Base-by-base conservation (phyloP, 2,888 invertebrate species). In the Hartigia nigra region DNA sequence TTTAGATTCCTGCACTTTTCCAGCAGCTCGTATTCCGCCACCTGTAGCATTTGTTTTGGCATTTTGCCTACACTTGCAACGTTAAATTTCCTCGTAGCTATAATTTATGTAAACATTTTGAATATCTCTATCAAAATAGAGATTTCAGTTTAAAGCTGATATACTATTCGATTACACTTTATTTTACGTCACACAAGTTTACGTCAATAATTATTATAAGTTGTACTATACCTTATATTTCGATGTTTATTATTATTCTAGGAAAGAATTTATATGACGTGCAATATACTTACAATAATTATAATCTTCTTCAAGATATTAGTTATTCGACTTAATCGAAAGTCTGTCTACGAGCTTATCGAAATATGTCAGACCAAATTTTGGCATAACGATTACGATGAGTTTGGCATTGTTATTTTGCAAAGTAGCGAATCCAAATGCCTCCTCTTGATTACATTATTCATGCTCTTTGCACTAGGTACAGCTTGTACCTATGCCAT, bases 331-430 rank as follows among this genome's bases (percentile, higher is more conserved):
- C 12, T 70, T 0, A 70, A 70, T 70, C 70, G 70, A 31, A 32
- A 70, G 70, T 31, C 12, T 31, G 12, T 70, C 3, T 31, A 31
- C 31, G 70, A 31, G 4, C 70, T 70, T 70, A 70, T 31, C 12
- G 31, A 32, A 1, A 12, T 70, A 31, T 31, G 81, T 5, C 31
- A 77, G 32, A n/a, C n/a, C 1, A 32, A 82, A 37, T 84, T 85
- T n/a, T 84, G 82, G 84, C 55, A 79, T 12, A 12, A 23, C 4
- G 31, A 80, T 74, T 81, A 82, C 34, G 82, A 83, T 14, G 12
- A 72, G 0, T 23, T 76, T 35, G 83, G 81, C 3, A 55, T 35
- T 31, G 12, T 0, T 0, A 69, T 83, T 1, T 2, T 79, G 37
- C n/a, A 55, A 5, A 12, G 70, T 12, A 75, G 76, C 69, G 70